These are phyloP conservation scores for Drosophila equinoxialis DNA, from an alignment of 1,140 invertebrate genomes.

Conservation along the genomic window DNA sequence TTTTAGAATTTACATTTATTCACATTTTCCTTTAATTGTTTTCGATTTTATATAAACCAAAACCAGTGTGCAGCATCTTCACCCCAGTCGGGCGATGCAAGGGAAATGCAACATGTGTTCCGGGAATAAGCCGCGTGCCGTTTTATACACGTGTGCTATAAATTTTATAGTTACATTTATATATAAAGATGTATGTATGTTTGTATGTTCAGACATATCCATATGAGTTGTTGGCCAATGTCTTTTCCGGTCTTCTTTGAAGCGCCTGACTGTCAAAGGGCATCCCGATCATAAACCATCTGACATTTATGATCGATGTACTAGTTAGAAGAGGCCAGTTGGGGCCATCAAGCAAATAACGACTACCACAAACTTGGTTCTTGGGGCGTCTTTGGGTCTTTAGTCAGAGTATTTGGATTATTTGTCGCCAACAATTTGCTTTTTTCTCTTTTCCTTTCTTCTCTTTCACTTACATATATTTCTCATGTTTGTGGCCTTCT, in stretches of 20 bases:
- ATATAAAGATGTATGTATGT: conserved; percentile 37
- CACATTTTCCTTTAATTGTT: background rate
- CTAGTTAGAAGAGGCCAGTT: conserved; percentile 25
- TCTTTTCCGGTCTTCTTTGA: conserved; percentile 68
- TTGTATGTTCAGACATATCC: conserved; percentile 43
- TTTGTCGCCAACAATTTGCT: conserved; percentile 64
- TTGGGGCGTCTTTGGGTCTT: conserved; percentile 25
- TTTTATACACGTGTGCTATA: conserved; percentile 73
- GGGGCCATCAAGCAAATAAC: conserved; percentile 5
- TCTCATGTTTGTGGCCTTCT: conserved; percentile 26
- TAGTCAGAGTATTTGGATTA: conserved; percentile 55
- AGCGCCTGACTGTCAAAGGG: conserved; percentile 70
- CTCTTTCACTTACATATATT: background rate
- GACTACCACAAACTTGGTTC: conserved; percentile 8
- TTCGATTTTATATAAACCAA: background rate
- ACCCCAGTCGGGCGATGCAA: conserved; percentile 24
- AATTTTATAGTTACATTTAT: conserved; percentile 73
- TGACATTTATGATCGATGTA: conserved; percentile 71
- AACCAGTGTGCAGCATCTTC: conserved; percentile 39
- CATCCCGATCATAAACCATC: conserved; percentile 71
- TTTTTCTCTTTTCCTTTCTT: background rate
- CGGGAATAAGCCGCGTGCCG: conserved; percentile 65
- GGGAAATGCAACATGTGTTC: conserved; percentile 70
- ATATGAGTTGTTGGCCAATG: conserved; percentile 46
- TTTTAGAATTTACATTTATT: background rate